Evolutionary conservation across 2,888 invertebrate genomes (phyloP).

Genomic region (Oegoconia quadripuncta): DNA sequence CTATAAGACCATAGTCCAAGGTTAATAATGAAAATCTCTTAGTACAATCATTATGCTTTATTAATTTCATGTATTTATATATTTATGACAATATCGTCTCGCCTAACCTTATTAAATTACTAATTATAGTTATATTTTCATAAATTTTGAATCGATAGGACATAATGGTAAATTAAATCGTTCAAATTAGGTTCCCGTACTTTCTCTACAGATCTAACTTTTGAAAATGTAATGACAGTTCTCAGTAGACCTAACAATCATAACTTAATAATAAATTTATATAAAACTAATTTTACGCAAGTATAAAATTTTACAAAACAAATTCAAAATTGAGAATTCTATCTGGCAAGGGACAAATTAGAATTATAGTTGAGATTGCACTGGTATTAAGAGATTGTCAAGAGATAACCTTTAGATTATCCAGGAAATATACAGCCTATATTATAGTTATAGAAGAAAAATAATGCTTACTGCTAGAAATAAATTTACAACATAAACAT

Average conservation of each 20-base stretch:
- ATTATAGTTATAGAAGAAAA: conserved; percentile 36
- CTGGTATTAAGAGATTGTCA: conserved; percentile 9
- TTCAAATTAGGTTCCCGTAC: conserved; percentile 58
- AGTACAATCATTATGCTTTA: conserved; percentile 80
- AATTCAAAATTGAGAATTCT: conserved; percentile 43
- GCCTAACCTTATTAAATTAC: conserved; percentile 79
- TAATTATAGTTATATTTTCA: conserved; percentile 76
- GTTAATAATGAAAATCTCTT: conserved; percentile 56
- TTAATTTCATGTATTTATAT: conserved; percentile 81
- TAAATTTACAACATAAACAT: conserved; percentile 61
- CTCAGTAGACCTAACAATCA: conserved; percentile 53
- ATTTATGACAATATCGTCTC: conserved; percentile 81
- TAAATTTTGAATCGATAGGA: conserved; percentile 79
- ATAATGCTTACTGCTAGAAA: conserved; percentile 52
- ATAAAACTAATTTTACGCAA: conserved; percentile 53
- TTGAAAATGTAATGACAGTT: conserved; percentile 52
- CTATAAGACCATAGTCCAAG: too few species aligned
- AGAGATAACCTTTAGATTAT: background rate
- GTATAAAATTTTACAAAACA: conserved; percentile 52
- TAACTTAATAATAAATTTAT: conserved; percentile 61
- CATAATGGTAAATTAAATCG: conserved; percentile 73
- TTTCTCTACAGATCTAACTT: conserved; percentile 59
- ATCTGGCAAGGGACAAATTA: conserved; percentile 64
- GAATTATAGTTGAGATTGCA: conserved; percentile 16
- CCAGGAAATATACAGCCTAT: conserved; percentile 4